A percentile compares a stretch with the other conserved stretches of the same genome.
Conservation (phyloP, 1,140 invertebrate genomes). For the Plodia interpunctella region DNA sequence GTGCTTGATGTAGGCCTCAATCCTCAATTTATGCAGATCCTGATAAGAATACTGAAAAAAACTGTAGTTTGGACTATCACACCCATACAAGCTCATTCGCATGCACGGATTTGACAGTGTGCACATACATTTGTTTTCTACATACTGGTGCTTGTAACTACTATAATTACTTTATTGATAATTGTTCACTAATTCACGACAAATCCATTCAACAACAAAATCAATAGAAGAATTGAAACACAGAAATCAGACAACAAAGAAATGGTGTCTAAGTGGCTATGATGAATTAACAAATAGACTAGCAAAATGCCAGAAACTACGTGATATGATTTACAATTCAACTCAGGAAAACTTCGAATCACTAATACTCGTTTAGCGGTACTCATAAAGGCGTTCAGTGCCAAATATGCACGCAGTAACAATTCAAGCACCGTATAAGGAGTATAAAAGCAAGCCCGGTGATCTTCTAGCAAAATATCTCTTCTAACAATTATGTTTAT, state of each 20-base stretch:
- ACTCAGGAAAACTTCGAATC: constrained; percentile 35
- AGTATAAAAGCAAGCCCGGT: constrained; percentile 44
- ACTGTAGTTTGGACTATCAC: too few species aligned
- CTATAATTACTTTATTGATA: too few species aligned
- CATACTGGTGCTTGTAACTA: too few species aligned
- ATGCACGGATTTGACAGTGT: too few species aligned
- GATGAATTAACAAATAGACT: constrained; percentile 1
- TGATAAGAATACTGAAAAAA: too few species aligned
- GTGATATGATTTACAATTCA: constrained; percentile 41
- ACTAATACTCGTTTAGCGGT: constrained; percentile 64
- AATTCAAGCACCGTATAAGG: constrained; percentile 56
- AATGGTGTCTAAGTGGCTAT: background rate
- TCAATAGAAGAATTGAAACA: background rate
- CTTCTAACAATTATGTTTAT: constrained; percentile 30
- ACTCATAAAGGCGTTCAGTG: constrained; percentile 53
- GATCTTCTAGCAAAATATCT: constrained; percentile 34
- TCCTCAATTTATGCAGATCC: too few species aligned
- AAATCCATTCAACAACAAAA: too few species aligned
- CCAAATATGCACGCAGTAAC: constrained; percentile 63
- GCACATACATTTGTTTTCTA: too few species aligned
- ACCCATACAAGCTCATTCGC: too few species aligned
- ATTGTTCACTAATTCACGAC: too few species aligned
- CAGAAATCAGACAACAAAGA: background rate
- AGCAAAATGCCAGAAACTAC: constrained; percentile 1
- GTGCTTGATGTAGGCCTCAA: too few species aligned